Evolutionary conservation across 2,113 vertebrate genomes (phyloP).

Genomic region (Glaucomys volans): DNA sequence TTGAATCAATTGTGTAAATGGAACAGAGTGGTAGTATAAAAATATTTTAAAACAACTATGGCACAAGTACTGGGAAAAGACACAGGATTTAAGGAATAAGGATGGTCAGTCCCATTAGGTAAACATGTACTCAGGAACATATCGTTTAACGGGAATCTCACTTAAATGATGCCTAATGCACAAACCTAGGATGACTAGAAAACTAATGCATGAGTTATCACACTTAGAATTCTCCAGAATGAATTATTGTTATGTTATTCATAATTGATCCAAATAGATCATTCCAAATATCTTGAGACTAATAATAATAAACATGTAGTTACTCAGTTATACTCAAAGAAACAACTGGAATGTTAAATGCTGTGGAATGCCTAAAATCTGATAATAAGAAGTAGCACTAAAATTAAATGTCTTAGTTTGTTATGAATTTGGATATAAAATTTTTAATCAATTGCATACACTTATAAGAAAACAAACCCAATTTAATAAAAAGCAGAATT

Average conservation of each 20-base stretch:
- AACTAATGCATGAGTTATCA: not conserved
- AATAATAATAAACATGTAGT: not conserved
- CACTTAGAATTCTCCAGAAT: not conserved
- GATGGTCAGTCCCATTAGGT: not conserved
- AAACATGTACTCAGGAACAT: not conserved
- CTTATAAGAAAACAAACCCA: slow-evolving; percentile 5
- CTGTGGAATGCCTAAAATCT: not conserved
- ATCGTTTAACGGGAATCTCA: not conserved
- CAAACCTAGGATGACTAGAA: not conserved
- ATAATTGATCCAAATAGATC: not conserved
- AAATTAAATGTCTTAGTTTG: not conserved
- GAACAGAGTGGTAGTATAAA: not conserved
- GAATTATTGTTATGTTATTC: not conserved
- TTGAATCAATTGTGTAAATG: not conserved
- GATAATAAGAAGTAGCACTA: not conserved
- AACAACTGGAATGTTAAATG: not conserved
- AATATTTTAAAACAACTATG: not conserved
- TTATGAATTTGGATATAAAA: not conserved
- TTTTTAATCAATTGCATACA: not conserved
- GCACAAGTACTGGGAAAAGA: not conserved
- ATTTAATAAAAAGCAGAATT: not conserved
- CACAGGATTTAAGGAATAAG: not conserved
- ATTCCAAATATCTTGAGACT: not conserved
- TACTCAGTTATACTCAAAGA: slow-evolving; percentile 14
- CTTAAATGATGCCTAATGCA: not conserved